Conservation (phyloP, 2,113 vertebrate species). For the Eurypyga helias region DNA sequence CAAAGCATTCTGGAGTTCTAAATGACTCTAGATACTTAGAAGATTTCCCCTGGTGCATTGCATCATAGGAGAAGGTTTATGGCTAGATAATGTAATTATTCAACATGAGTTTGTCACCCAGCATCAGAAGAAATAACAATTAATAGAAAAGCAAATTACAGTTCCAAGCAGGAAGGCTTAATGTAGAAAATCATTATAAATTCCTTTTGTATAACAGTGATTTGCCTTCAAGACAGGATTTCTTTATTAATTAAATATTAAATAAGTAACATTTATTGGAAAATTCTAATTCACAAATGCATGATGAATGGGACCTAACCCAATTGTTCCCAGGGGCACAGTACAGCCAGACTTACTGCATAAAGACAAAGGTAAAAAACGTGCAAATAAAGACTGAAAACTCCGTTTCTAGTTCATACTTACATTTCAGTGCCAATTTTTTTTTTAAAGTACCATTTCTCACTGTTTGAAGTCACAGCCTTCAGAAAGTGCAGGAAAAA, state of each 20-base stretch:
- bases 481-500: slow-evolving; percentile 62
- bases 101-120: neutral
- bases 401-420: neutral
- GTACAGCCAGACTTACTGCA: neutral
- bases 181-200: neutral
- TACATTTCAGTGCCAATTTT: neutral
- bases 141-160: neutral
- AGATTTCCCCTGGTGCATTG: neutral
- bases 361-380: neutral
- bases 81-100: neutral
- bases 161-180: neutral
- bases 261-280: neutral
- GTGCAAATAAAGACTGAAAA: neutral
- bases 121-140: neutral
- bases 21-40: neutral
- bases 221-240: neutral
- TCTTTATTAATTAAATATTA: neutral
- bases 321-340: neutral
- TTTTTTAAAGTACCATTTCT: neutral
- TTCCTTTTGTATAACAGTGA: neutral
- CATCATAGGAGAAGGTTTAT: neutral
- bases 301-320: neutral
- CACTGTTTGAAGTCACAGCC: slow-evolving; percentile 69
- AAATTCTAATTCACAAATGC: neutral
- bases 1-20: neutral